These are phyloP conservation scores for Felis chaus DNA, from an alignment of 2,113 vertebrate genomes.

Conservation along the genomic window DNA sequence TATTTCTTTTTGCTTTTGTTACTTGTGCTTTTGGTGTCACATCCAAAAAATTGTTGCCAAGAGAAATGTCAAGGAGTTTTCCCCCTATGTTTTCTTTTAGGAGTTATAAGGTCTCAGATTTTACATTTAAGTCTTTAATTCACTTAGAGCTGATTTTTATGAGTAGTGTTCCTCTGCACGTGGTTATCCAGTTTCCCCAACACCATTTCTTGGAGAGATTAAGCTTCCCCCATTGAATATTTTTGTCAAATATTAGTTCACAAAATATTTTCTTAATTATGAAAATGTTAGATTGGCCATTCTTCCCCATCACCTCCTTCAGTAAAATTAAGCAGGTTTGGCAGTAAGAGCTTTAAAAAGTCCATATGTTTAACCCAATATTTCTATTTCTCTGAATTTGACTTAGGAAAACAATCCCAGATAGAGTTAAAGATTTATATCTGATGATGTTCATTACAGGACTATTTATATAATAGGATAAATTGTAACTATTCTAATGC, in stretches of 20 bases:
- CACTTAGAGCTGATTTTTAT: not conserved
- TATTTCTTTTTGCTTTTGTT: not conserved
- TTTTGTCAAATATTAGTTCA: constrained; percentile 1
- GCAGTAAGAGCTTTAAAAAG: not conserved
- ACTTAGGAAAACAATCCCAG: not conserved
- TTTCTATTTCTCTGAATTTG: constrained; percentile 12
- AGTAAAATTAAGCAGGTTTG: constrained; percentile 4
- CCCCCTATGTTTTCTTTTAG: not conserved
- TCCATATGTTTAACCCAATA: not conserved
- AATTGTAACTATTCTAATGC: not conserved
- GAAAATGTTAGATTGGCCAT: not conserved
- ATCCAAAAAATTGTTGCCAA: not conserved
- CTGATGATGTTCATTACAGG: not conserved
- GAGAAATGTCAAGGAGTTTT: not conserved
- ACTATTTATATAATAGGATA: not conserved
- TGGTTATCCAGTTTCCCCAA: not conserved
- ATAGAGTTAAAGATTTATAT: not conserved
- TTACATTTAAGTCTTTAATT: not conserved
- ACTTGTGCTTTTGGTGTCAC: not conserved
- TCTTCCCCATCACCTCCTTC: not conserved
- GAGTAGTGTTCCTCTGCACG: not conserved
- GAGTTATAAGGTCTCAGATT: not conserved
- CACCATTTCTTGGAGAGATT: not conserved
- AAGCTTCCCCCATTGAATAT: not conserved
- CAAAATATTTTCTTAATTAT: constrained; percentile 8